A percentile compares a stretch with the other conserved stretches of the same genome.
Evolutionary conservation across 2,888 invertebrate genomes (phyloP).

Genomic region (Tyria jacobaeae): DNA sequence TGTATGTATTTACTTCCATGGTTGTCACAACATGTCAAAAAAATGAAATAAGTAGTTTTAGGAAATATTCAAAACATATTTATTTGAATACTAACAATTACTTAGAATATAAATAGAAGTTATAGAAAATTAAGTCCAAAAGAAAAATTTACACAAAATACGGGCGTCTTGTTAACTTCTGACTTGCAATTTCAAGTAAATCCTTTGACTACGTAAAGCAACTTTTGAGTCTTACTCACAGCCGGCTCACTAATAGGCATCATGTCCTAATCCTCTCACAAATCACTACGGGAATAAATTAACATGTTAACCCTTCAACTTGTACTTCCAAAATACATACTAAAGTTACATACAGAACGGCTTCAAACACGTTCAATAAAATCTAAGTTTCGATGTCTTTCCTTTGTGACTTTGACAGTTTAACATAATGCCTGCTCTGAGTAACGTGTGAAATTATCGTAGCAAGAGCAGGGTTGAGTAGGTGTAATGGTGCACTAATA

Average conservation of each 20-base stretch:
- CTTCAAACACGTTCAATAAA: constrained; percentile 19
- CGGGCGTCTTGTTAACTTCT: neutral
- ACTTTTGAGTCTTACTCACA: neutral
- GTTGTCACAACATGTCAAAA: too few relatives aligned
- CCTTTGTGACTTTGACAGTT: constrained; percentile 13
- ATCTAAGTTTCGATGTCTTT: constrained; percentile 20
- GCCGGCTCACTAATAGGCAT: constrained; percentile 8
- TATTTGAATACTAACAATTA: too few relatives aligned
- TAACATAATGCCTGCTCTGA: constrained; percentile 12
- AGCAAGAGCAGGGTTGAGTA: neutral
- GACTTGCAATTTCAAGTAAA: neutral
- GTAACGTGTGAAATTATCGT: neutral
- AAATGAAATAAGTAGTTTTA: too few relatives aligned
- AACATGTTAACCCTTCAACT: constrained; percentile 20
- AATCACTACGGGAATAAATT: constrained; percentile 9
- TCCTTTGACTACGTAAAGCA: neutral
- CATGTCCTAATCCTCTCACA: constrained; percentile 15
- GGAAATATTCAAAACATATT: too few relatives aligned
- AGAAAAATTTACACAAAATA: too few relatives aligned
- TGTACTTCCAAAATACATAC: constrained; percentile 16
- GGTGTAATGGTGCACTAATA: neutral
- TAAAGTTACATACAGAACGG: constrained; percentile 13
- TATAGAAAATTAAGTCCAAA: too few relatives aligned
- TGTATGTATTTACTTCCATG: too few relatives aligned
- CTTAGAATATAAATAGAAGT: too few relatives aligned